phyloP scores from a whole-genome alignment of 53 echinoderm and acorn worm genomes.

The Luidia sarsii region DNA sequence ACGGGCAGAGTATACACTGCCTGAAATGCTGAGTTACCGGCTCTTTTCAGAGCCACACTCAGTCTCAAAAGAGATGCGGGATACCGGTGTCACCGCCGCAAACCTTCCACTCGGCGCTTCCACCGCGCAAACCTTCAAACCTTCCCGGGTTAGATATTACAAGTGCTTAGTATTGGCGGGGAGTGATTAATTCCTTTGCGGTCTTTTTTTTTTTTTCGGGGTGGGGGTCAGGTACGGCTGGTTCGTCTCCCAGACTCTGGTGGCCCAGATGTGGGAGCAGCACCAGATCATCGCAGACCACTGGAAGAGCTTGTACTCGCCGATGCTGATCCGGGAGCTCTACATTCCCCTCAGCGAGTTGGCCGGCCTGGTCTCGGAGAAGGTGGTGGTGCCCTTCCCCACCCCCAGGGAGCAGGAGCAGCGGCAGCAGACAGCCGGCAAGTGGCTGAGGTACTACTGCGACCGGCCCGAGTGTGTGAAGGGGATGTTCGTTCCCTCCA shows the following conservation, averaged over 20 bases:
- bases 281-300: conserved; percentile 75
- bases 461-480: conserved; percentile 16
- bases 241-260: conserved; percentile 70
- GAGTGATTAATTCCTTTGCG: too few species aligned
- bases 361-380: conserved; percentile 34
- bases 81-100: too few species aligned
- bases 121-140: too few species aligned
- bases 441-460: conserved; percentile 58
- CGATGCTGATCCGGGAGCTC: conserved; percentile 48
- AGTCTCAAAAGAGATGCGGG: too few species aligned
- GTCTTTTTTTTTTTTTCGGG: neutral
- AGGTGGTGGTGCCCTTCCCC: neutral
- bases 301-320: conserved; percentile 78
- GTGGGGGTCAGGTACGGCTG: conserved; percentile 75
- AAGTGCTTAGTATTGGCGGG: neutral
- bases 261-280: conserved; percentile 63
- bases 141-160: neutral
- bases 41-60: too few species aligned
- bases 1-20: too few species aligned
- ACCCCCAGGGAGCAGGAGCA: too few species aligned
- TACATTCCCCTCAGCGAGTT: conserved; percentile 45
- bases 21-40: too few species aligned
- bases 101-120: too few species aligned
- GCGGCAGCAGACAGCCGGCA: too few species aligned
- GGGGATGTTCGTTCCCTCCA: conserved; percentile 21